These are phyloP conservation scores for Papilio polyxenes DNA, from an alignment of 1,140 invertebrate species.

Conservation along the genomic window DNA sequence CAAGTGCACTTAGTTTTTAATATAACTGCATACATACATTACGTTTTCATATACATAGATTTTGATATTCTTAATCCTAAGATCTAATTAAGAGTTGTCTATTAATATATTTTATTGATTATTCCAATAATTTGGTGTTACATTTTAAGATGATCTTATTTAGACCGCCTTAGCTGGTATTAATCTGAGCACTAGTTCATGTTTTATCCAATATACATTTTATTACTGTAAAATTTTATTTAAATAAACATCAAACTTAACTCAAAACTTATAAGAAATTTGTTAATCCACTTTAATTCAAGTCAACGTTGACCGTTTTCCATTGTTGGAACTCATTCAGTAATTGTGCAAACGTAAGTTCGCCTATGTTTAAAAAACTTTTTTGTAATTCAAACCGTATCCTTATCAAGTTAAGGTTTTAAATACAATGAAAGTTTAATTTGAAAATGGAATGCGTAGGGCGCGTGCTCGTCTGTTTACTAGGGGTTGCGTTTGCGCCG, in stretches of 20 bases:
- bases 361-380: neutral
- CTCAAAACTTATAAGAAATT: neutral
- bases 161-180: neutral
- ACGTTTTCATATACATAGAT: neutral
- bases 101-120: no score
- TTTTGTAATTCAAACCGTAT: constrained; percentile 40
- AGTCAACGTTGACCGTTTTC: constrained; percentile 8
- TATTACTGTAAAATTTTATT: no score
- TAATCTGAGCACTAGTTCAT: neutral
- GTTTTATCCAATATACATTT: no score
- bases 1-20: neutral
- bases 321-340: constrained; percentile 40
- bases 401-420: neutral
- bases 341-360: constrained; percentile 44
- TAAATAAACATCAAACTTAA: neutral
- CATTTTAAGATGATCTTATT: neutral
- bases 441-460: constrained; percentile 47
- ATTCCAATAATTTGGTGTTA: no score
- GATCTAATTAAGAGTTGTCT: neutral
- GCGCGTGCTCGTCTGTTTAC: constrained; percentile 63
- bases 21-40: neutral
- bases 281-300: neutral
- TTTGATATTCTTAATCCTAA: neutral
- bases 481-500: constrained; percentile 72
- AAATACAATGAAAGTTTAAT: constrained; percentile 24